phyloP scores from a whole-genome alignment of 37 sponge, comb jelly and placozoan species.

The Agelas oroides region DNA sequence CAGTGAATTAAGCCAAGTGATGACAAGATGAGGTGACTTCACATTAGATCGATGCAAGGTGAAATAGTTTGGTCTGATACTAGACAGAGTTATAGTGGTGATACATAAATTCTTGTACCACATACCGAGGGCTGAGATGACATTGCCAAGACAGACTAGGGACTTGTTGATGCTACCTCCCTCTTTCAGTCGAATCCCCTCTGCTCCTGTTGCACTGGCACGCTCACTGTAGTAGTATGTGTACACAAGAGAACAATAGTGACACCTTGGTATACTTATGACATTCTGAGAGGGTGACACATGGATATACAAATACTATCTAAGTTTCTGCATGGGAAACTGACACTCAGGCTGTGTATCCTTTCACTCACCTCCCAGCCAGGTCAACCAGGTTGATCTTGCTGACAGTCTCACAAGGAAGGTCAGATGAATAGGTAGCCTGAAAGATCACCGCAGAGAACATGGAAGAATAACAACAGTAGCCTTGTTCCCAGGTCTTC shows the following conservation, averaged over 20 bases:
- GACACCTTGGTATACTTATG: neutral
- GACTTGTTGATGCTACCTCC: slow-evolving; percentile 90
- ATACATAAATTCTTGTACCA: neutral
- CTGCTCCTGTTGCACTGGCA: slow-evolving; percentile 86
- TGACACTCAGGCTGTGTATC: no score
- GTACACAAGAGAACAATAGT: neutral
- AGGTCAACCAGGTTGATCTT: slow-evolving; percentile 87
- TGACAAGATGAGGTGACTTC: no score
- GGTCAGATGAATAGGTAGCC: slow-evolving; percentile 75
- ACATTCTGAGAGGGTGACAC: neutral
- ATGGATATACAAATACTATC: no score
- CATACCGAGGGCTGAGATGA: slow-evolving; percentile 89
- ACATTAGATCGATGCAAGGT: no score
- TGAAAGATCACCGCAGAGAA: slow-evolving; percentile 15
- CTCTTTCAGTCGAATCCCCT: slow-evolving; percentile 87
- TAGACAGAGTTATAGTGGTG: no score
- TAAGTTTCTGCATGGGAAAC: no score
- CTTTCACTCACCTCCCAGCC: slow-evolving; percentile 80
- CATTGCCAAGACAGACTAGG: slow-evolving; percentile 86
- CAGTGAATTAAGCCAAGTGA: no score
- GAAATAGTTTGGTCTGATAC: no score
- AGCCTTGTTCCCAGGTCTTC: no score
- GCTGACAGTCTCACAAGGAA: slow-evolving; percentile 88
- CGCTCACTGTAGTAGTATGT: slow-evolving; percentile 72
- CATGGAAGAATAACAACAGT: neutral